phyloP scores from a whole-genome alignment of 2,797 vertebrate genomes.

The Dendrocincla tyrannina region DNA sequence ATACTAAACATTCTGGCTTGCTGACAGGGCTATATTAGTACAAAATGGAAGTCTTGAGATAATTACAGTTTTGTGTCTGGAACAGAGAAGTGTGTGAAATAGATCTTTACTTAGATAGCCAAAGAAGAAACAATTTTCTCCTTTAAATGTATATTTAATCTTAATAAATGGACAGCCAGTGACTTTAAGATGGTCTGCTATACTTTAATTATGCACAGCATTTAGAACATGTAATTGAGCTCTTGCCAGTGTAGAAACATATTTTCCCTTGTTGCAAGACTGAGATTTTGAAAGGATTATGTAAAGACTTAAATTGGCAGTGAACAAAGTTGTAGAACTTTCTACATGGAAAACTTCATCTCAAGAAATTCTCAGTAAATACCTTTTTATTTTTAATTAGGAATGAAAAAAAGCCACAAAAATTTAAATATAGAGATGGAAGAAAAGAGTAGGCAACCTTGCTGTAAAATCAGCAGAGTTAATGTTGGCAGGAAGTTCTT shows the following conservation, averaged over 20 bases:
- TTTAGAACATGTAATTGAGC: background rate
- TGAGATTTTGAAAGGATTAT: background rate
- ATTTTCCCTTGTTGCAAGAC: background rate
- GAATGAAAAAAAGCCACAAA: background rate
- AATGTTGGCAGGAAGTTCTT: constrained; percentile 62
- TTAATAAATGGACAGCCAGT: background rate
- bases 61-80: constrained; percentile 23
- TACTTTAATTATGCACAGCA: background rate
- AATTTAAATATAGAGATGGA: constrained; percentile 28
- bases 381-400: background rate
- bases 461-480: constrained; percentile 51
- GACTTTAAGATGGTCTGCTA: background rate
- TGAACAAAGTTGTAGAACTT: background rate
- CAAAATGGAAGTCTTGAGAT: background rate
- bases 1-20: constrained; percentile 5
- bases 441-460: background rate
- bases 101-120: background rate
- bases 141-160: background rate
- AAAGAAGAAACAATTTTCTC: background rate
- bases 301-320: background rate
- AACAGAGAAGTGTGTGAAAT: background rate
- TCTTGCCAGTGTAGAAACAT: background rate
- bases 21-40: constrained; percentile 13
- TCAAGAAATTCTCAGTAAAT: background rate
- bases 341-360: background rate